Conservation (phyloP, 2,888 invertebrate genomes). For the Lamellibrachia columna region DNA sequence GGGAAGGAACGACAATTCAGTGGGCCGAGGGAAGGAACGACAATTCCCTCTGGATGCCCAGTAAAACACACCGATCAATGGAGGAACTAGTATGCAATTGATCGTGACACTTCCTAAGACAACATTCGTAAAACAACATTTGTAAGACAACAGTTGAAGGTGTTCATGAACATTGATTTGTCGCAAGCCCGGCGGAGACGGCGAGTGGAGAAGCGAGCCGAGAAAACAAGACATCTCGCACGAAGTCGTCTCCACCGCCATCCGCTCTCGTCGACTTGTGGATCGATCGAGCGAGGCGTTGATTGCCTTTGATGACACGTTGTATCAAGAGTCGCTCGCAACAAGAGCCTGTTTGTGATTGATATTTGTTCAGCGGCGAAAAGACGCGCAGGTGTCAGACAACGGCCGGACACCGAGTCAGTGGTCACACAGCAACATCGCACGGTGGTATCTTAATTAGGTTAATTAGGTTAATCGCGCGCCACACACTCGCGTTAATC, state of each 20-base stretch:
- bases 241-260: neutral
- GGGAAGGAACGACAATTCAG: neutral
- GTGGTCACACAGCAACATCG: neutral
- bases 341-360: neutral
- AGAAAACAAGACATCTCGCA: neutral
- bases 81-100: neutral
- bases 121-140: neutral
- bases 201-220: neutral
- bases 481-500: neutral
- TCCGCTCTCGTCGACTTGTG: neutral
- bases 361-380: neutral
- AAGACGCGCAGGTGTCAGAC: neutral
- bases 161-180: neutral
- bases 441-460: neutral
- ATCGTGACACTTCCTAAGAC: neutral
- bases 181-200: neutral
- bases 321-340: neutral
- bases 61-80: neutral
- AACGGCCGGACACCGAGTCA: too few species aligned
- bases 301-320: neutral
- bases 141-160: too few species aligned
- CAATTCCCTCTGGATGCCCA: neutral
- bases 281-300: neutral
- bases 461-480: neutral
- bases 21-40: neutral